Conservation (phyloP, 2,113 vertebrate genomes). For the Otis tarda region DNA sequence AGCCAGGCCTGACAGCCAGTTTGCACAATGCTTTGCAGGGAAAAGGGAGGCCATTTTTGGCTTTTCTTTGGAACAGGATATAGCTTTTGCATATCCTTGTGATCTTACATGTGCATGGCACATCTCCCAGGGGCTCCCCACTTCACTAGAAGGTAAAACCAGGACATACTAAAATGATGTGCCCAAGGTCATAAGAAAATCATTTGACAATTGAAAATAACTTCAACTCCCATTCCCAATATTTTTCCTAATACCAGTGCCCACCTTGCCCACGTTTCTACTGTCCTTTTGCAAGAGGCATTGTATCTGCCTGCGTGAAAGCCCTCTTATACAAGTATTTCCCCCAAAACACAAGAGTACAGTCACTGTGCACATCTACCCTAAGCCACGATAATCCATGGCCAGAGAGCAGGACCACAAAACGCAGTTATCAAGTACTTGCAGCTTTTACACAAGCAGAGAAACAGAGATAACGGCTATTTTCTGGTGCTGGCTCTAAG, state of each 20-base stretch:
- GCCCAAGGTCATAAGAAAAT: neutral
- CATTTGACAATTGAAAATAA: neutral
- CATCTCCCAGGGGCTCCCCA: neutral
- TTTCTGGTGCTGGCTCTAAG: neutral
- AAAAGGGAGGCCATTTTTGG: neutral
- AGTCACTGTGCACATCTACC: neutral
- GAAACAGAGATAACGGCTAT: neutral
- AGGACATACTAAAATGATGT: neutral
- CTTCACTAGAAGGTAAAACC: neutral
- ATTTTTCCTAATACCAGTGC: neutral
- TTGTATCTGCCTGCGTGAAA: neutral
- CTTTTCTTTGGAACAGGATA: neutral
- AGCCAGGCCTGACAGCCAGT: neutral
- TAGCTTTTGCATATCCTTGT: neutral
- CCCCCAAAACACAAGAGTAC: neutral
- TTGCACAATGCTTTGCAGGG: neutral
- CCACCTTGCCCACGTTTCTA: neutral
- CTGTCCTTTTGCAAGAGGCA: neutral
- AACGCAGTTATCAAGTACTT: neutral
- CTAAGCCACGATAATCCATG: neutral
- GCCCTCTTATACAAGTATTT: neutral
- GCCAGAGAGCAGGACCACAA: neutral
- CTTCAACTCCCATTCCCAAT: neutral
- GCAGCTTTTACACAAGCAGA: neutral
- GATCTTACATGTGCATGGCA: neutral